phyloP scores from a whole-genome alignment of 2,888 invertebrate genomes.

The Epirrhoe tristata region DNA sequence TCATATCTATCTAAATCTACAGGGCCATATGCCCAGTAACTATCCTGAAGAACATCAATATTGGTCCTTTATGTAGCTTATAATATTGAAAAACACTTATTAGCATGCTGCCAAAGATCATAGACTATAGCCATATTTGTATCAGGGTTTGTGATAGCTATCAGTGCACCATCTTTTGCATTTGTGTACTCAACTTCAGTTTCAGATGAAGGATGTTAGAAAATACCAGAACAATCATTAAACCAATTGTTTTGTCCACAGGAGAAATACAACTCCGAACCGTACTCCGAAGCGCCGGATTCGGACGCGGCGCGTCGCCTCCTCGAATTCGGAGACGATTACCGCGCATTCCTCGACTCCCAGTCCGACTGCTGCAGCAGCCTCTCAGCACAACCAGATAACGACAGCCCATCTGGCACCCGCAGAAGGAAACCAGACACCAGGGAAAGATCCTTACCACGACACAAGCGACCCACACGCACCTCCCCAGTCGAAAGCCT shows the following conservation, averaged over 20 bases:
- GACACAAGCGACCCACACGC: conserved; percentile 72
- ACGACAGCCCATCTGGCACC: conserved; percentile 72
- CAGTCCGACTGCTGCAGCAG: conserved; percentile 95
- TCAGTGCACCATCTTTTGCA: conserved; percentile 85
- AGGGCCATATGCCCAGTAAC: too few species aligned
- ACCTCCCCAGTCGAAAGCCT: conserved; percentile 74
- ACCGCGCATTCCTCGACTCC: conserved; percentile 94
- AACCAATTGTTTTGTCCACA: conserved; percentile 63
- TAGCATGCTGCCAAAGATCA: too few species aligned
- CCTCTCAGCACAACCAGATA: conserved; percentile 87
- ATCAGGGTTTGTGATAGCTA: conserved; percentile 95
- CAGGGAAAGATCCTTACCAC: conserved; percentile 67
- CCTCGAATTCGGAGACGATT: conserved; percentile 95
- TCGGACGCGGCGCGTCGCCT: conserved; percentile 93
- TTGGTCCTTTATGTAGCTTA: too few species aligned
- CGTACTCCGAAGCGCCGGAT: conserved; percentile 94
- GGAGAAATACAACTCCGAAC: conserved; percentile 96
- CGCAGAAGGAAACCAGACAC: conserved; percentile 74
- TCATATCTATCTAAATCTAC: background rate
- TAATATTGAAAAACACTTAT: too few species aligned
- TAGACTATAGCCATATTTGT: too few species aligned
- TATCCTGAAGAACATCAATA: too few species aligned
- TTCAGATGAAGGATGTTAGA: background rate
- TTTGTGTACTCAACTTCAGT: background rate
- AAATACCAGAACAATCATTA: background rate